phyloP scores from a whole-genome alignment of 2,888 invertebrate genomes.

The Chymomyza procnemis region DNA sequence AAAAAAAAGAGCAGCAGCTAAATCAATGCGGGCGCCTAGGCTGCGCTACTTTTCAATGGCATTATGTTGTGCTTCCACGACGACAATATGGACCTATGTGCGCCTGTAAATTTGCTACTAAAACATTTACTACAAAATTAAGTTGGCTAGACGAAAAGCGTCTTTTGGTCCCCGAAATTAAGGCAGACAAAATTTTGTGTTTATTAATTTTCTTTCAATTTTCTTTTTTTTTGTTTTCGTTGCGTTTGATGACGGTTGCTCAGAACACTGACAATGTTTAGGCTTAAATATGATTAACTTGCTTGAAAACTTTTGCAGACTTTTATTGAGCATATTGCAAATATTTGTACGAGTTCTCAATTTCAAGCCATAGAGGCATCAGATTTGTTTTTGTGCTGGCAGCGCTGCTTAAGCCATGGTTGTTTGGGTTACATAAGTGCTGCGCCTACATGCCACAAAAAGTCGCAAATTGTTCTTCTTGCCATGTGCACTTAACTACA shows the following conservation, averaged over 20 bases:
- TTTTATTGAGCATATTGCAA: constrained; percentile 35
- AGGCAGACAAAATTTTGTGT: constrained; percentile 42
- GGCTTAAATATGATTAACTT: background rate
- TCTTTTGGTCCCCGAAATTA: background rate
- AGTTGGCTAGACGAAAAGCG: background rate
- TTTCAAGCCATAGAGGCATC: background rate
- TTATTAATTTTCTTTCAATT: constrained; percentile 57
- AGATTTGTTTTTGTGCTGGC: background rate
- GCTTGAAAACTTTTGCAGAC: constrained; percentile 22
- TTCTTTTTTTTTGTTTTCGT: no score
- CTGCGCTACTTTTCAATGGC: no score
- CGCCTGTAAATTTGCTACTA: background rate
- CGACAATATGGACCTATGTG: background rate
- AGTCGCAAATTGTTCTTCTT: constrained; percentile 11
- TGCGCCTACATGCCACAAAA: constrained; percentile 15
- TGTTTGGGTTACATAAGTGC: constrained; percentile 33
- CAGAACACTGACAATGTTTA: constrained; percentile 17
- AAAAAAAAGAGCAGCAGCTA: no score
- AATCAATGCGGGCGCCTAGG: no score
- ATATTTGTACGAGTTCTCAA: constrained; percentile 46
- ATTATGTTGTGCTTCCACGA: background rate
- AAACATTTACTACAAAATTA: background rate
- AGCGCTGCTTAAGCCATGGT: background rate
- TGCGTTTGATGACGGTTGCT: constrained; percentile 33
- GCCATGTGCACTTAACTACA: constrained; percentile 10